Conservation (phyloP, 2,888 invertebrate species). For the Eristalis arbustorum region DNA sequence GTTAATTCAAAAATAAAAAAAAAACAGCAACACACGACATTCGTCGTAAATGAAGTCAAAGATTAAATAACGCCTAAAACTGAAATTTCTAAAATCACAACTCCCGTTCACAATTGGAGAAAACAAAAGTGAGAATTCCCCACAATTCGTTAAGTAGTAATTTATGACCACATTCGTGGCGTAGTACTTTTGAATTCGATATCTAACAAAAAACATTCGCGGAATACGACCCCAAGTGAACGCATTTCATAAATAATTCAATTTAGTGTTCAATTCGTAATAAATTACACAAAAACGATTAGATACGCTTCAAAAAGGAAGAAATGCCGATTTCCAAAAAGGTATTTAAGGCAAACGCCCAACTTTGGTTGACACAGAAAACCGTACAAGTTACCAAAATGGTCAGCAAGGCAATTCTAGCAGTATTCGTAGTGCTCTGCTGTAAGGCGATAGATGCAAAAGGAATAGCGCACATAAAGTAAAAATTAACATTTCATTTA, state of each 20-base stretch:
- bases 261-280: not conserved
- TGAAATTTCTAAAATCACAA: too few species aligned
- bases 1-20: too few species aligned
- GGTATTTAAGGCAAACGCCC: not conserved
- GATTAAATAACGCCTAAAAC: too few species aligned
- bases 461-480: not conserved
- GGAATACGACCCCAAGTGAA: not conserved
- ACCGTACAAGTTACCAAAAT: conserved; percentile 3
- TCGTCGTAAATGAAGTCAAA: too few species aligned
- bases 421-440: conserved; percentile 27
- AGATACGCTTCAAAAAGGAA: not conserved
- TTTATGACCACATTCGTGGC: not conserved
- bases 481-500: not conserved
- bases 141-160: not conserved
- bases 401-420: conserved; percentile 27
- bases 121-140: not conserved
- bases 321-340: not conserved
- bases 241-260: not conserved
- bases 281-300: conserved; percentile 5
- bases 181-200: not conserved
- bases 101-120: too few species aligned
- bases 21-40: too few species aligned
- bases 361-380: not conserved
- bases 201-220: not conserved
- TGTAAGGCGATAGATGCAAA: not conserved